Evolutionary conservation across 2,888 invertebrate genomes (phyloP).

Genomic region (Seira musarum): DNA sequence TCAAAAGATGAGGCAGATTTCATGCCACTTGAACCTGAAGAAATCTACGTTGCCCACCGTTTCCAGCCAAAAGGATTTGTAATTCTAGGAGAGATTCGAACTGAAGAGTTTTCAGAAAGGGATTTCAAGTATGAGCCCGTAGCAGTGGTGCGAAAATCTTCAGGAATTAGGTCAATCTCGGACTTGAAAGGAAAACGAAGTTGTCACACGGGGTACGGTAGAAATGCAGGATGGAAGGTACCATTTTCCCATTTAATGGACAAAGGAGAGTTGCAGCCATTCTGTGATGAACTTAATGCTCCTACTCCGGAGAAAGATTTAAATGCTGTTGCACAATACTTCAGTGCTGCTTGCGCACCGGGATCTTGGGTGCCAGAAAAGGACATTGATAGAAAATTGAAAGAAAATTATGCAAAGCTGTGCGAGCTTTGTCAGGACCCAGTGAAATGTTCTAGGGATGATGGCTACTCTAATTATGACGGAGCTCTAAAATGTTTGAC

Average conservation of each 20-base stretch:
- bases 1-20: slow-evolving; percentile 64
- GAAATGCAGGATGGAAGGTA: slow-evolving; percentile 74
- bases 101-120: slow-evolving; percentile 46
- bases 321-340: slow-evolving; percentile 76
- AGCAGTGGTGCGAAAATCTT: slow-evolving; percentile 79
- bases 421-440: slow-evolving; percentile 82
- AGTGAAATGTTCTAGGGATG: slow-evolving; percentile 78
- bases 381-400: slow-evolving; percentile 78
- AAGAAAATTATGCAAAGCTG: slow-evolving; percentile 80
- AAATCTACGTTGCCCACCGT: slow-evolving; percentile 63
- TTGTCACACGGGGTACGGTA: slow-evolving; percentile 86
- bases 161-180: slow-evolving; percentile 76
- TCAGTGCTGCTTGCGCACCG: slow-evolving; percentile 87
- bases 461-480: slow-evolving; percentile 72
- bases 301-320: slow-evolving; percentile 63
- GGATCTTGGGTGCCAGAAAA: slow-evolving; percentile 86
- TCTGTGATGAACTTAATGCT: slow-evolving; percentile 56
- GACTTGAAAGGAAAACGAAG: slow-evolving; percentile 82
- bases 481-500: slow-evolving; percentile 73
- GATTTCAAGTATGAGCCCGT: slow-evolving; percentile 72
- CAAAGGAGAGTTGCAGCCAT: slow-evolving; percentile 54
- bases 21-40: slow-evolving; percentile 64
- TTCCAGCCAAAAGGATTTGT: slow-evolving; percentile 55
- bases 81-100: slow-evolving; percentile 60
- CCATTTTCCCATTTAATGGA: slow-evolving; percentile 69